phyloP scores from a whole-genome alignment of 2,888 invertebrate species.

The Heliconius charithonia region DNA sequence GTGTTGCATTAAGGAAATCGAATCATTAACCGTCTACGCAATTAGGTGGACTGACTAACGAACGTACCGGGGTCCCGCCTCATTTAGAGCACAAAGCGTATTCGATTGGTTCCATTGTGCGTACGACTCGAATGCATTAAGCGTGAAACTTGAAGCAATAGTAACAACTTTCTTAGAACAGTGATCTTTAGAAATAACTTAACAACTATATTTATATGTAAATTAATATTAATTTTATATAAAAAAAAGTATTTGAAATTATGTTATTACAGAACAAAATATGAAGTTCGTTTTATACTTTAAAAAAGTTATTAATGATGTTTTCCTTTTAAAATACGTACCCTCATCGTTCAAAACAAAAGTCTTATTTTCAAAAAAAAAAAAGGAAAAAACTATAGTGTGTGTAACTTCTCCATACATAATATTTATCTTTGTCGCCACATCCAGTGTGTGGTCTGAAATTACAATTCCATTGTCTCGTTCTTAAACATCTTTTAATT shows the following conservation, averaged over 20 bases:
- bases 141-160: slow-evolving; percentile 52
- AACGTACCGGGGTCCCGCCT: slow-evolving; percentile 60
- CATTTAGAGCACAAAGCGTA: slow-evolving; percentile 72
- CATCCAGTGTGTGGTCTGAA: slow-evolving; percentile 20
- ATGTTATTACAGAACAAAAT: neutral
- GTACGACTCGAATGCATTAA: slow-evolving; percentile 53
- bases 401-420: neutral
- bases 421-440: neutral
- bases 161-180: slow-evolving; percentile 54
- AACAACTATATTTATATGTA: neutral
- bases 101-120: slow-evolving; percentile 65
- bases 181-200: slow-evolving; percentile 14
- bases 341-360: neutral
- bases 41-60: slow-evolving; percentile 66
- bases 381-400: neutral
- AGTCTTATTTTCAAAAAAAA: neutral
- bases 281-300: neutral
- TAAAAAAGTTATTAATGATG: too few species aligned
- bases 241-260: neutral
- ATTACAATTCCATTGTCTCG: slow-evolving; percentile 22
- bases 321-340: neutral
- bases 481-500: slow-evolving; percentile 7
- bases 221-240: neutral
- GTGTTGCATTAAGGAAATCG: slow-evolving; percentile 48
- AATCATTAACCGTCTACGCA: slow-evolving; percentile 56